Conservation (phyloP, 2,113 vertebrate species). For the Papio anubis region DNA sequence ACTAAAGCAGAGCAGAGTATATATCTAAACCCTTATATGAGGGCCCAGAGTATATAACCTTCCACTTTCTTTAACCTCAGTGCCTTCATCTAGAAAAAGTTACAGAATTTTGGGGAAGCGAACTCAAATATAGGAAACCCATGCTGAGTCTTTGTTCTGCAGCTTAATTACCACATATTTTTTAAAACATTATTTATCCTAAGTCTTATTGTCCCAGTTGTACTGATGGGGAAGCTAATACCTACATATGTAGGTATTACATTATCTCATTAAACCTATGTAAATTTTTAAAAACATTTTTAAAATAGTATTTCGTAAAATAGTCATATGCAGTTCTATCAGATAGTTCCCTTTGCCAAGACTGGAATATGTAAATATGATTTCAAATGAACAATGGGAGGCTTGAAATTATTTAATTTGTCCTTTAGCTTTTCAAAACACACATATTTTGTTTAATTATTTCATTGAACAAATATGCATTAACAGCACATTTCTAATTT, state of each 20-base stretch:
- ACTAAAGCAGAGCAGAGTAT: neutral
- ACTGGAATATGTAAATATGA: neutral
- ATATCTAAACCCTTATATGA: neutral
- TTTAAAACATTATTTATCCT: neutral
- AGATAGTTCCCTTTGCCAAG: neutral
- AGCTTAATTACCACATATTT: neutral
- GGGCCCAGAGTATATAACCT: neutral
- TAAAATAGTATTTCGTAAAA: neutral
- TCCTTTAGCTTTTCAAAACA: neutral
- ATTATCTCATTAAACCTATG: no score
- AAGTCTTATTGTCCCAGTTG: neutral
- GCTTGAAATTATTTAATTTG: neutral
- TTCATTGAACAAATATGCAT: neutral
- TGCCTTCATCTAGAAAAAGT: neutral
- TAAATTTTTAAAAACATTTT: neutral
- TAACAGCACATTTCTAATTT: neutral
- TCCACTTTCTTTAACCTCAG: neutral
- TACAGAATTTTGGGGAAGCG: neutral
- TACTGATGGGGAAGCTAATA: neutral
- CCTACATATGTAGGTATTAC: no score
- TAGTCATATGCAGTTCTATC: neutral
- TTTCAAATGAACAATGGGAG: neutral
- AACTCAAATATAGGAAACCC: constrained; percentile 13
- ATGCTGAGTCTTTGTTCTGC: neutral
- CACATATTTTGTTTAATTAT: neutral